Evolutionary conservation across 1,140 invertebrate species (phyloP).

Genomic region (Cyclargus thomasi): DNA sequence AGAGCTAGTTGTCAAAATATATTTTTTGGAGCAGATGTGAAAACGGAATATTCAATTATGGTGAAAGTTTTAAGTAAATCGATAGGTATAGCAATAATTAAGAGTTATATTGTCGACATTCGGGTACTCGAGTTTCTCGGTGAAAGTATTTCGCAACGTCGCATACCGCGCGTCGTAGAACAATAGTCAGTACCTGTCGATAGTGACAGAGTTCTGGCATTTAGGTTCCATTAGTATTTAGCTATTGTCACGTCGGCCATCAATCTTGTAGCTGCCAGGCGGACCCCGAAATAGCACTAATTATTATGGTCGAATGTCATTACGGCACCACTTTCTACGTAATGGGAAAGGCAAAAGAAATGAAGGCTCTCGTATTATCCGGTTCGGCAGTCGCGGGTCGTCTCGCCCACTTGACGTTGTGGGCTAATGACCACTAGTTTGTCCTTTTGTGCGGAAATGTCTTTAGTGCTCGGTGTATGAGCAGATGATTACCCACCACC

Average conservation of each 20-base stretch:
- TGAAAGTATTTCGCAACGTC: not conserved
- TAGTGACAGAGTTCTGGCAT: not conserved
- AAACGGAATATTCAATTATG: no score
- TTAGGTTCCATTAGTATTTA: not conserved
- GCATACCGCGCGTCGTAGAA: not conserved
- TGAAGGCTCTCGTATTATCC: not conserved
- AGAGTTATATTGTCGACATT: no score
- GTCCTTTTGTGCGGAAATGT: not conserved
- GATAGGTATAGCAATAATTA: no score
- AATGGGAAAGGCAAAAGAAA: not conserved
- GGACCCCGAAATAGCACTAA: not conserved
- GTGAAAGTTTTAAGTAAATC: no score
- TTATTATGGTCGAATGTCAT: not conserved
- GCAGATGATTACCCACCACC: not conserved
- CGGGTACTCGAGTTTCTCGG: not conserved
- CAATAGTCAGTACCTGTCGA: not conserved
- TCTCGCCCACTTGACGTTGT: not conserved
- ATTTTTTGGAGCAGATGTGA: no score
- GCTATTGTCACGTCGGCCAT: not conserved
- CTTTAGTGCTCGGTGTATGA: not conserved
- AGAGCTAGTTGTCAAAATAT: no score
- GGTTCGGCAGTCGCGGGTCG: not conserved
- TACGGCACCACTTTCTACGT: not conserved
- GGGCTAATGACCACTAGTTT: not conserved
- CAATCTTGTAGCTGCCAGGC: not conserved